Evolutionary conservation across 2,888 invertebrate genomes (phyloP), one percentile per base, ranked within the genome.

Genomic region (Scaptomyza caliginosa): DNA sequence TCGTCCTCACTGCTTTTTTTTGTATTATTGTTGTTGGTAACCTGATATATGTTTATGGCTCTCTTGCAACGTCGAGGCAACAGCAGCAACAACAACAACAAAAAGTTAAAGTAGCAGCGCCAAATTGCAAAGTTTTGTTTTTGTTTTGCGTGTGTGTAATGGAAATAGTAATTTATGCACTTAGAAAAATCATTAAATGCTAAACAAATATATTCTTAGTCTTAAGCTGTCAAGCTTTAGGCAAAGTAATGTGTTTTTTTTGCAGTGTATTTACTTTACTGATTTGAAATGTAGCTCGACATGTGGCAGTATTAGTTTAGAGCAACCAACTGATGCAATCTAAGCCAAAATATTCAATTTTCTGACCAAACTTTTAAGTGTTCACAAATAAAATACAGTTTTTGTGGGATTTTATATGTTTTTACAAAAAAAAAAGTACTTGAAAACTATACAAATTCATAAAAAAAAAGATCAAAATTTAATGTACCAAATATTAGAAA

Each of bases 1-100:
- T 28, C 73, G 56, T 59, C 73, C 74, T 72, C 60, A 62, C 68
- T 52, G 59, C 68, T 71, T 67, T 55, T 55, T 38, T 32, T 28
- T 34, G 7, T 68, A 49, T 54, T 71, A 60, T 63, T 75, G 73
- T 67, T 74, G 68, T 48, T 74, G 84, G 83, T 84, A 84, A 84
- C 78, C 71, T 67, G 83, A 84, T 84, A 84, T 82, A 79, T 84
- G 84, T 83, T 83, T 83, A 87, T 82, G 87, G 80, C 79, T 81
- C 75, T 81, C 79, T 84, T 74, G 82, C 87, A 87, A 82, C 87
- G 59, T 74, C 77, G 66, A 32, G 58, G 66, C 50, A 60, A 13
- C 45, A 26, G 32, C 58, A 43, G 16, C 42, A 43, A 2, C 34
- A 2, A 30, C 72, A 57, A 11, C 40, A n/a, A 24, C 57, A 59